Conservation (phyloP, 2,113 vertebrate species). For the Oncorhynchus keta region DNA sequence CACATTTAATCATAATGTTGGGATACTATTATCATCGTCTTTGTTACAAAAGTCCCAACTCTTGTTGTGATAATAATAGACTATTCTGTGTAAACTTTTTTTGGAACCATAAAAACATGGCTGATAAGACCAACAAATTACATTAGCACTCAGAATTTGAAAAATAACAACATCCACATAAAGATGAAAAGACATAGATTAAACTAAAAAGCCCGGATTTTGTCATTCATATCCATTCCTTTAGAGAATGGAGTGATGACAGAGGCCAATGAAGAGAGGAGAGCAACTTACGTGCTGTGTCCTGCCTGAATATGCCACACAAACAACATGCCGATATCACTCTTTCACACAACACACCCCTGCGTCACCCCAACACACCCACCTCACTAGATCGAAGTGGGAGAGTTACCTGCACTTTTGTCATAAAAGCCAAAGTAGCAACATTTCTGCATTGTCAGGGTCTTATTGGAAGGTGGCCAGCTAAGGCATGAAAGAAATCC, state of each 20-base stretch:
- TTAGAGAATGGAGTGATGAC: constrained; percentile 59
- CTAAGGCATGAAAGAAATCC: neutral
- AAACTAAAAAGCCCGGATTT: neutral
- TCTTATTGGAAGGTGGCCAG: neutral
- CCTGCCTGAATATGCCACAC: constrained; percentile 30
- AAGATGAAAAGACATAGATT: neutral
- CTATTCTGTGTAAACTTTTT: neutral
- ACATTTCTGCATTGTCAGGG: neutral
- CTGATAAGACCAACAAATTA: neutral
- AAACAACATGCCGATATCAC: neutral
- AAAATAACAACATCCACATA: neutral
- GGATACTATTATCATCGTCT: too few relatives aligned
- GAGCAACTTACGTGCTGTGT: constrained; percentile 47
- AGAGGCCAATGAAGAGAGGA: constrained; percentile 37
- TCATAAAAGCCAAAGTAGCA: neutral
- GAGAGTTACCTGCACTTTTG: neutral
- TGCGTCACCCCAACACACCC: too few relatives aligned
- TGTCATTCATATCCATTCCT: neutral
- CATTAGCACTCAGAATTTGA: neutral
- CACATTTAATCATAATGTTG: too few relatives aligned
- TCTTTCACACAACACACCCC: too few relatives aligned
- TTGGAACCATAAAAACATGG: neutral
- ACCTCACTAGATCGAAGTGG: neutral
- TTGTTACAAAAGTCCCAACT: too few relatives aligned
- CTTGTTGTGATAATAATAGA: too few relatives aligned